phyloP scores from a whole-genome alignment of 1,140 invertebrate species.

The Phymastichus coffea region DNA sequence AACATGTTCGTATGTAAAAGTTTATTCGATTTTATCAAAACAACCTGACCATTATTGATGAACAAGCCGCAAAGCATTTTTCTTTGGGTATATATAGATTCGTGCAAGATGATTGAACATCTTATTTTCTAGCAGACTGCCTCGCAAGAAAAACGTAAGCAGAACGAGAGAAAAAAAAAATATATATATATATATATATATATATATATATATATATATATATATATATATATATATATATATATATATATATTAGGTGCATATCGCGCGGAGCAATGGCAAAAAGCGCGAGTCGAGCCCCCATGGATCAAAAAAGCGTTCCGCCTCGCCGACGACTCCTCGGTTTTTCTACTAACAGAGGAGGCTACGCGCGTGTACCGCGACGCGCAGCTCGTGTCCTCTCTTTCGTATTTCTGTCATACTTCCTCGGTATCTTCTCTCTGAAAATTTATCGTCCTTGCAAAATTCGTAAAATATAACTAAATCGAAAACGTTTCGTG shows the following conservation, averaged over 20 bases:
- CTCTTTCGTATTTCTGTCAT: not conserved
- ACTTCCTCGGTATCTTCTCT: not conserved
- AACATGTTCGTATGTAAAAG: no score
- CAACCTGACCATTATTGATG: no score
- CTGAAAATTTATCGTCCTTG: no score
- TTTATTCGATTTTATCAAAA: no score
- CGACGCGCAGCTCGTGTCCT: not conserved
- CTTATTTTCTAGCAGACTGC: not conserved
- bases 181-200: no score
- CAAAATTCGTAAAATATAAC: no score
- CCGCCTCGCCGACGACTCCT: conserved; percentile 10
- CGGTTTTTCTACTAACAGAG: not conserved
- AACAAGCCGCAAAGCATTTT: no score
- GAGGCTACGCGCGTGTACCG: not conserved
- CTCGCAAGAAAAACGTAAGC: not conserved
- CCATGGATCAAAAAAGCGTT: not conserved
- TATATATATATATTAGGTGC: no score
- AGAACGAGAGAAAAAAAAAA: conserved; percentile 7
- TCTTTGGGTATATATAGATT: no score
- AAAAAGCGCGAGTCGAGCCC: conserved; percentile 1
- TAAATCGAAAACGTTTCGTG: no score
- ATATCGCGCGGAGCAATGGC: not conserved
- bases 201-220: no score
- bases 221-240: no score
- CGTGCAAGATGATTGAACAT: conserved; percentile 8